phyloP scores from a whole-genome alignment of 2,888 invertebrate genomes.

The Oeneis ivallda region DNA sequence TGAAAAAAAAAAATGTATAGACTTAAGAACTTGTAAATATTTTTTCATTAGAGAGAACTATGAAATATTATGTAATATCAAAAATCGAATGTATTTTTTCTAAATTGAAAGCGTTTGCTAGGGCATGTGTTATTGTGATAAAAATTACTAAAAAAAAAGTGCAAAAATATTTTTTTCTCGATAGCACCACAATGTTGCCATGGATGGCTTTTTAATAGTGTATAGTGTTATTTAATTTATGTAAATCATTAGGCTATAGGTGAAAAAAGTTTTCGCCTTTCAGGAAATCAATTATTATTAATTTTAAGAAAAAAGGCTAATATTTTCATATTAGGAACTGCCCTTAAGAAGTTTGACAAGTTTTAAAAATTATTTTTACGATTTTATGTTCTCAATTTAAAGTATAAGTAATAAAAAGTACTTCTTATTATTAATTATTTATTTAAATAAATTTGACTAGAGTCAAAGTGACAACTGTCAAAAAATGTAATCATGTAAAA shows the following conservation, averaged over 20 bases:
- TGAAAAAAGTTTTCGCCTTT: conserved; percentile 28
- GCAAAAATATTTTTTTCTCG: conserved; percentile 54
- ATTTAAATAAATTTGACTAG: too few relatives aligned
- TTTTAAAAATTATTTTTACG: neutral
- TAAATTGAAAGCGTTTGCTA: conserved; percentile 49
- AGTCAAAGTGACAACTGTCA: neutral
- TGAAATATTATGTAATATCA: conserved; percentile 39
- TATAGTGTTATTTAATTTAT: conserved; percentile 41
- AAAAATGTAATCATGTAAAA: neutral
- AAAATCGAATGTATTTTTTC: conserved; percentile 54
- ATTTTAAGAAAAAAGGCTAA: conserved; percentile 6
- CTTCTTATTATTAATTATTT: neutral
- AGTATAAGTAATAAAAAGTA: too few relatives aligned
- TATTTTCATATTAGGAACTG: conserved; percentile 17
- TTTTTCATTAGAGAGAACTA: conserved; percentile 44
- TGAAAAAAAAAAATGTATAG: conserved; percentile 39
- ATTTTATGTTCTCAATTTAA: conserved; percentile 1
- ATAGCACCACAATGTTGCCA: conserved; percentile 53
- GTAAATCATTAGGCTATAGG: conserved; percentile 32
- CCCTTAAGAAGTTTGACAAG: neutral
- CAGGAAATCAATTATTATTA: conserved; percentile 9
- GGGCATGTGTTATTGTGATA: conserved; percentile 50
- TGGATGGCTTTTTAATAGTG: conserved; percentile 42
- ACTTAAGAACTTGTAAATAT: conserved; percentile 57
- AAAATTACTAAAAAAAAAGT: conserved; percentile 43